These are phyloP conservation scores for Nylanderia fulva DNA, from an alignment of 1,140 invertebrate species.

Conservation along the genomic window DNA sequence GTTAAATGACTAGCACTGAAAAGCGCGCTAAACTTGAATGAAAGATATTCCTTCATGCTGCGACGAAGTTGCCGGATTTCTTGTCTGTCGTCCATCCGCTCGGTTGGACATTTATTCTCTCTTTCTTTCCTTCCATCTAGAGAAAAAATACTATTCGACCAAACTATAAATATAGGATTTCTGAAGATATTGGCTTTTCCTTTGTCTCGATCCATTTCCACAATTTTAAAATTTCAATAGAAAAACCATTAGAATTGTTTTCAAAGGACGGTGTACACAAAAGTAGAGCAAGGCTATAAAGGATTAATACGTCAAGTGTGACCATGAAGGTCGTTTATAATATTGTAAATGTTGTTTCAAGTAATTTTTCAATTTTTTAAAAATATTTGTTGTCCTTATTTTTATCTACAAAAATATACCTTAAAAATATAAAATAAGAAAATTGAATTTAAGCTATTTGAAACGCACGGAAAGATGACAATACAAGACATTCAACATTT, in stretches of 20 bases:
- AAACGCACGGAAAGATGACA: no score
- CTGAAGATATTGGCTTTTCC: no score
- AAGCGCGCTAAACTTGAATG: conserved; percentile 47
- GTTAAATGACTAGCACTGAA: conserved; percentile 34
- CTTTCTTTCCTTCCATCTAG: not conserved
- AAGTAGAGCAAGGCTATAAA: not conserved
- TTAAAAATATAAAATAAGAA: no score
- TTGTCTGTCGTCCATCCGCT: conserved; percentile 33
- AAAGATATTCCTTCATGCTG: conserved; percentile 24
- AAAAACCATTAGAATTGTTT: conserved; percentile 5
- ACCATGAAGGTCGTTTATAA: no score
- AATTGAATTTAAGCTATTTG: no score
- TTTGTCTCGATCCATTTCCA: not conserved
- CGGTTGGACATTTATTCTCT: not conserved
- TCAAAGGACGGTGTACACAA: not conserved
- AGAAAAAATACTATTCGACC: not conserved
- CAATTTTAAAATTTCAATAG: not conserved
- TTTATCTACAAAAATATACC: no score
- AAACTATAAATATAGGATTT: no score
- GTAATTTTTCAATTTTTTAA: no score
- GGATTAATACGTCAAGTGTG: not conserved
- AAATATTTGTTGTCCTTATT: no score
- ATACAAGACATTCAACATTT: no score
- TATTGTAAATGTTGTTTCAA: no score
- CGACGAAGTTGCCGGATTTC: conserved; percentile 44